Base-by-base conservation (phyloP, 2,797 vertebrate species). In the Lutjanus argentimaculatus region DNA sequence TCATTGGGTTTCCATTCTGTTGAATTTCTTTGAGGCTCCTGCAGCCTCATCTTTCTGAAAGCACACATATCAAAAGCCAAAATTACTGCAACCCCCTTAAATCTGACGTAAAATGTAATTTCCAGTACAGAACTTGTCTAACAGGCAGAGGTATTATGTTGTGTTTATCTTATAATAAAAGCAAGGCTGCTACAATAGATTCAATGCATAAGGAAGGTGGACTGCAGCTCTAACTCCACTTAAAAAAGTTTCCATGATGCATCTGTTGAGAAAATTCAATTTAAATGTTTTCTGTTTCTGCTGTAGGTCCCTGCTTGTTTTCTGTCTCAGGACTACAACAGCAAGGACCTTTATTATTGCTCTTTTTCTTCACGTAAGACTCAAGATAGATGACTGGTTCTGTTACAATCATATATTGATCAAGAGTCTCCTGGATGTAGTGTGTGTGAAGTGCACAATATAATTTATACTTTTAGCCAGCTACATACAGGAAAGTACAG, bases 391-490 rank as follows among this genome's bases (percentile, higher is more conserved):
- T 19, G 56, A 49, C 51, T 67, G 52, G 17, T 72, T 10, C 21
- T 22, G 49, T 65, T 61, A 40, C 19, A 56, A 64, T 69, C 67
- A 58, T 3, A 42, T 65, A 77, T 57, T 72, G 79, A 81, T 79
- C 21, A 48, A 56, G 45, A 72, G 40, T 55, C 22, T 67, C 48
- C 17, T 58, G 14, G 67, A 72, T 48, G 42, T 36, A 51, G 55
- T 52, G 75, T 82, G 48, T 15, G 42, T 40, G 9, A 67, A 43
- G 53, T 40, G 21, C 2, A 57, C 19, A 45, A 48, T 68, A 67
- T 19, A 22, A 61, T 65, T 69, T 9, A 36, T 4, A 72, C n/a
- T 52, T 17, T 17, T 3, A 12, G 45, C 64, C 30, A 46, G 61
- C 22, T 22, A 17, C 5, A 36, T 21, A 59, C 5, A 45, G 8